phyloP scores from a whole-genome alignment of 2,888 invertebrate genomes.

The Scaptomyza parva region DNA sequence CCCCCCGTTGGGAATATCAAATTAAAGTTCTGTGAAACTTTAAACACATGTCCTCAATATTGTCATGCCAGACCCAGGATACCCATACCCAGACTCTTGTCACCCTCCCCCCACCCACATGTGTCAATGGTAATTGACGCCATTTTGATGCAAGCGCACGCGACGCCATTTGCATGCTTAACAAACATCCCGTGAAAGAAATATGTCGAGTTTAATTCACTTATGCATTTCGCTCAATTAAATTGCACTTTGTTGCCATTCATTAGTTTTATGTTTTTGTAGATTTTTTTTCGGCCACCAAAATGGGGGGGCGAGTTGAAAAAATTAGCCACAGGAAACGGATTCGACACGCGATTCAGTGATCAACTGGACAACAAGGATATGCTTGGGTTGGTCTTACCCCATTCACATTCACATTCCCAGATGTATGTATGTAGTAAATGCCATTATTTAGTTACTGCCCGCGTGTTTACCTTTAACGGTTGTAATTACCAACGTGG shows the following conservation, averaged over 20 bases:
- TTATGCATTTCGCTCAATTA: slow-evolving; percentile 71
- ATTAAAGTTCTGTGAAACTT: slow-evolving; percentile 12
- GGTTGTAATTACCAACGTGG: slow-evolving; percentile 57
- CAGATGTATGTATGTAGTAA: neutral
- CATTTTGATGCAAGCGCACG: slow-evolving; percentile 53
- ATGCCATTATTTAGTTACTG: slow-evolving; percentile 30
- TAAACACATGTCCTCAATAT: slow-evolving; percentile 38
- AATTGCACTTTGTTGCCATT: slow-evolving; percentile 66
- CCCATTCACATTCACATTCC: too few relatives aligned
- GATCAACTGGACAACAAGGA: slow-evolving; percentile 53
- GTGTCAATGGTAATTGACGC: slow-evolving; percentile 63
- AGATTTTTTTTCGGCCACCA: neutral
- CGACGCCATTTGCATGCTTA: slow-evolving; percentile 39
- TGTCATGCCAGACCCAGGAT: slow-evolving; percentile 25
- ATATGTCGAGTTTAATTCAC: slow-evolving; percentile 61
- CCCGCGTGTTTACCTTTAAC: slow-evolving; percentile 53
- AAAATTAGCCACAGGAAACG: slow-evolving; percentile 61
- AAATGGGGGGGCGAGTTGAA: slow-evolving; percentile 29
- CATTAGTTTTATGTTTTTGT: slow-evolving; percentile 22
- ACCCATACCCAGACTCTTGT: slow-evolving; percentile 2
- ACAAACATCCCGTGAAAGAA: slow-evolving; percentile 32
- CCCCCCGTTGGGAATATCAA: neutral
- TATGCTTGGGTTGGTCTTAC: slow-evolving; percentile 20
- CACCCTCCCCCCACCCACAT: slow-evolving; percentile 6
- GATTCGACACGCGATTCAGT: slow-evolving; percentile 64